A percentile compares a stretch with the other conserved stretches of the same genome.
These are phyloP conservation scores for Leuctra nigra DNA, from an alignment of 2,888 invertebrate genomes.

Conservation along the genomic window DNA sequence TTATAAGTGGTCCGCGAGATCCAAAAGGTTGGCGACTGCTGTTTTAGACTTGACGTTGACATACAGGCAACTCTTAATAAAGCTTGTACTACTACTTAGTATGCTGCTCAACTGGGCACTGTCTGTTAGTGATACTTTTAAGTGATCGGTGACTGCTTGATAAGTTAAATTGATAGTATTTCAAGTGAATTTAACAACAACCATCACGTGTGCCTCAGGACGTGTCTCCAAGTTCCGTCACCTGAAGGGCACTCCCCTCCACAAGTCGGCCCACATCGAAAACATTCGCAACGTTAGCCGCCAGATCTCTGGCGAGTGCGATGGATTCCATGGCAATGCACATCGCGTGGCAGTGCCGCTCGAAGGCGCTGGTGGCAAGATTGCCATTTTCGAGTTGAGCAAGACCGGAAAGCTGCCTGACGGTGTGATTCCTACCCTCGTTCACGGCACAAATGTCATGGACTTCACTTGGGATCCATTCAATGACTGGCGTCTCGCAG, in stretches of 20 bases:
- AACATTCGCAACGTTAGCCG: conserved; percentile 85
- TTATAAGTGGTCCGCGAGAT: no score
- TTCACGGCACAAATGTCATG: conserved; percentile 82
- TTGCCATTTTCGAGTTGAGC: conserved; percentile 76
- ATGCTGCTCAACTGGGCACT: no score
- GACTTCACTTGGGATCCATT: conserved; percentile 97
- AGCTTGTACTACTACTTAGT: no score
- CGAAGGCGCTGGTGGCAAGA: conserved; percentile 83
- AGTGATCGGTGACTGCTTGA: no score
- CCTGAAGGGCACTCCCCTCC: conserved; percentile 82
- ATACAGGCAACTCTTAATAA: no score
- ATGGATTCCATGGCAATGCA: conserved; percentile 86
- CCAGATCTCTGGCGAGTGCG: conserved; percentile 90
- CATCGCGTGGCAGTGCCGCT: conserved; percentile 85
- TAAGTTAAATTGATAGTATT: no score
- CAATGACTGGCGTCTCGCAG: conserved; percentile 67
- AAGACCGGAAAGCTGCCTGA: conserved; percentile 71
- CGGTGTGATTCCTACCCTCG: conserved; percentile 77
- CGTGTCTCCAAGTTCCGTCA: conserved; percentile 90
- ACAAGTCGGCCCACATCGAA: conserved; percentile 87
- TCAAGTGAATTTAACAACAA: no score
- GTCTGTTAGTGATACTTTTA: no score
- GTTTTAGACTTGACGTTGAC: no score
- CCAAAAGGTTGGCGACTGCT: no score
- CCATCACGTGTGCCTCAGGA: conserved; percentile 42